These are phyloP conservation scores for Corydoras maculifer DNA, from an alignment of 2,113 vertebrate species.

Conservation along the genomic window DNA sequence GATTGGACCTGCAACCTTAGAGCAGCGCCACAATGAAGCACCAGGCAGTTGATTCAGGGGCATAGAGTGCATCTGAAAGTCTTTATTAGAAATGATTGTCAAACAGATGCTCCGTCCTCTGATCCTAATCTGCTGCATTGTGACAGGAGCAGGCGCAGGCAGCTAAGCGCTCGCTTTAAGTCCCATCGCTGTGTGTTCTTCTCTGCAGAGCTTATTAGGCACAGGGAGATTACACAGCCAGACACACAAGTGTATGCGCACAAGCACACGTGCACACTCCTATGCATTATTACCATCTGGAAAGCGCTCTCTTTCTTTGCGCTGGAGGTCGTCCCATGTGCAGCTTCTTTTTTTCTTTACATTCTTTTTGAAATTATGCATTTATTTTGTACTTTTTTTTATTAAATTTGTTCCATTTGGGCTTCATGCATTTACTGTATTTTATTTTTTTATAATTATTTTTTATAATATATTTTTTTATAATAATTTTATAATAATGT, in stretches of 20 bases:
- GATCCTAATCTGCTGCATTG: slow-evolving; percentile 57
- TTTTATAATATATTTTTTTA: background rate
- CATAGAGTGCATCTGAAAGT: slow-evolving; percentile 48
- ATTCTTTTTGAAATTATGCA: no score
- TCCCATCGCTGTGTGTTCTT: slow-evolving; percentile 64
- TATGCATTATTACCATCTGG: background rate
- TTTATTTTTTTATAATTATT: background rate
- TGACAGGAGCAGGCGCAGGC: slow-evolving; percentile 64
- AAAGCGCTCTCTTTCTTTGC: background rate
- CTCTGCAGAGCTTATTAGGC: slow-evolving; percentile 69
- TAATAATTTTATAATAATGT: no score
- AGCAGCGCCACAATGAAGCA: background rate
- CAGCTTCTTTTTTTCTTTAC: no score
- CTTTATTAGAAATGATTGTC: slow-evolving; percentile 69
- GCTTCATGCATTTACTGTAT: background rate
- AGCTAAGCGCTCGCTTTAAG: slow-evolving; percentile 65
- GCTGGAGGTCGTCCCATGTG: background rate
- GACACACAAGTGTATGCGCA: slow-evolving; percentile 22
- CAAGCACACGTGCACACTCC: slow-evolving; percentile 13
- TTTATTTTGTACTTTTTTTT: no score
- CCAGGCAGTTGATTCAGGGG: background rate
- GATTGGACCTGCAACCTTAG: slow-evolving; percentile 21
- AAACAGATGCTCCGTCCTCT: slow-evolving; percentile 55
- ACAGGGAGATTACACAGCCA: slow-evolving; percentile 57
- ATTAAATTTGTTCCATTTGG: background rate